A percentile compares a stretch with the other conserved stretches of the same genome.
phyloP scores from a whole-genome alignment of 2,797 vertebrate species.

The Enoplosus armatus region DNA sequence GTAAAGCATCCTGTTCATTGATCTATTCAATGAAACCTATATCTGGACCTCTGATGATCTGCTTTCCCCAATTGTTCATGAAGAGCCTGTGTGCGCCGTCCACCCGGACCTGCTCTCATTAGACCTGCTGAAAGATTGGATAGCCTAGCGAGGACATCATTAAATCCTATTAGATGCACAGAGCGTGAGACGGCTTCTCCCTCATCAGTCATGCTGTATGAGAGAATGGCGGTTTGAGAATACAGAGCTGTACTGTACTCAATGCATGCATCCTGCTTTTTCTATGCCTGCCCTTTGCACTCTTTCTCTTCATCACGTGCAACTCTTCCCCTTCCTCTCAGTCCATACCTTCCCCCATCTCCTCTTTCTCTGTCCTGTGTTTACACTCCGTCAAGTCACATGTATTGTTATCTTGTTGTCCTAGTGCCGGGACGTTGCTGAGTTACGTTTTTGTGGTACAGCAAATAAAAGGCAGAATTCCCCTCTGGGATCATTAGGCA shows the following conservation, averaged over 20 bases:
- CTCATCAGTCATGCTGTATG: conserved; percentile 47
- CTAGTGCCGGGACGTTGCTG: conserved; percentile 35
- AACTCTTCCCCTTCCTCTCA: conserved; percentile 5
- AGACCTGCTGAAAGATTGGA: conserved; percentile 56
- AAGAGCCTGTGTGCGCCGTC: conserved; percentile 24
- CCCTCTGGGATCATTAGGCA: conserved; percentile 53
- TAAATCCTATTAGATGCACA: conserved; percentile 71
- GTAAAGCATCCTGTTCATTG: conserved; percentile 49
- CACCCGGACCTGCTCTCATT: conserved; percentile 64
- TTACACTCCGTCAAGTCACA: conserved; percentile 42
- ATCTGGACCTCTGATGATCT: conserved; percentile 35
- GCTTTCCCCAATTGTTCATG: conserved; percentile 34
- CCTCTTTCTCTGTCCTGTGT: conserved; percentile 29
- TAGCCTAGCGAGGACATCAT: conserved; percentile 58
- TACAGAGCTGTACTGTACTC: conserved; percentile 62
- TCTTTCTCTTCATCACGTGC: conserved; percentile 17
- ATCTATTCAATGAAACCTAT: conserved; percentile 51
- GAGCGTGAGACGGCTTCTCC: conserved; percentile 58
- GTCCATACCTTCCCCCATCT: background rate
- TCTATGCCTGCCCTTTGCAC: background rate
- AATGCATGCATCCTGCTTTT: conserved; percentile 24
- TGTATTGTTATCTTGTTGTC: conserved; percentile 42
- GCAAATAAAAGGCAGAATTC: conserved; percentile 50
- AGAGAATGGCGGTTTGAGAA: conserved; percentile 20
- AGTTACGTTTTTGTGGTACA: conserved; percentile 35